Evolutionary conservation across 2,888 invertebrate genomes (phyloP), one percentile per base, ranked within the genome.

Genomic region (Chaetoderma sp.): DNA sequence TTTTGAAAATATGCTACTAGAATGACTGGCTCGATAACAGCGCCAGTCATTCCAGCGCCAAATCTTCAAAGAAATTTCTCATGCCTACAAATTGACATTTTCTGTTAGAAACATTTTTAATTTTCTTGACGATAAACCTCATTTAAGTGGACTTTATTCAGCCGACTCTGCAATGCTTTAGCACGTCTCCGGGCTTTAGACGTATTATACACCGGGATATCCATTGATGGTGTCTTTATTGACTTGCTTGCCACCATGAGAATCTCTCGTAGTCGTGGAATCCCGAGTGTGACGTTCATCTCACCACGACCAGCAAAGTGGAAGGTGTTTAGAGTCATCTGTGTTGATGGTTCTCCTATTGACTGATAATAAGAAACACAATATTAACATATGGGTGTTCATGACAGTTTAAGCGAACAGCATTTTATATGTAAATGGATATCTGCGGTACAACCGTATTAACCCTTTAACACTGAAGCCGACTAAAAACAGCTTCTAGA

Each of bases 211-310:
- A 98, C 93, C 0, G 97, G 97, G 73, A 97, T 92, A 80, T 96
- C 95, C 94, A 98, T 96, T 58, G 93, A 93, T 0, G 99, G 99
- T 0, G 99, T 99, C 87, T 95, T 95, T 13, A 98, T 93, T 67
- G 92, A 93, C n/a, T 91, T 91, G 0, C 95, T 93, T 0, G 97
- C 98, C 2, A 88, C 92, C 98, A 99, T 98, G 0, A 99, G 89
- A 76, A 99, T 96, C 90, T 99, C 99, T 76, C 97, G 89, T 4
- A 99, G 89, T 76, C 99, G 91, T 0, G 99, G 99, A 78, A 99
- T 98, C 72, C 99, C 99, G n/a, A 99, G 90, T 0, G 99, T 99
- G 0, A 99, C 98, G 89, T 99, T 99, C 98, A 99, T 99, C 88
- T 99, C 99, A 89, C 98, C 98, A 88, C 98, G 92, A 83, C 99